A percentile compares a stretch with the other conserved stretches of the same genome.
Evolutionary conservation across 2,888 invertebrate species (phyloP).

Genomic region (Chymomyza caudatula): DNA sequence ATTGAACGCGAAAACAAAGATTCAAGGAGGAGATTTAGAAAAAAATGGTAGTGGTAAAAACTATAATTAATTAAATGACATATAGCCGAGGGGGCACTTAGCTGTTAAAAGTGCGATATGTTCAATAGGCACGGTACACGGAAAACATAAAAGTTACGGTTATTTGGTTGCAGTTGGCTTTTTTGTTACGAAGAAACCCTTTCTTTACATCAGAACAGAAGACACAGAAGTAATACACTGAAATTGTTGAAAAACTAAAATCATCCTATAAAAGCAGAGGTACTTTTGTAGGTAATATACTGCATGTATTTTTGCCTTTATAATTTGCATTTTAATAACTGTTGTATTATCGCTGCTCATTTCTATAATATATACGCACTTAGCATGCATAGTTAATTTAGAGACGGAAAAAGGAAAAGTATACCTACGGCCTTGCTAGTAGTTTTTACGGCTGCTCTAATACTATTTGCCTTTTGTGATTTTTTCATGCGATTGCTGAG

Average conservation of each 20-base stretch:
- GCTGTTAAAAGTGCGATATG: background rate
- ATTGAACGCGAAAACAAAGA: slow-evolving; percentile 7
- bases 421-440: background rate
- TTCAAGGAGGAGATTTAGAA: background rate
- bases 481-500: slow-evolving; percentile 42
- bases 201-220: too few species aligned
- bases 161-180: too few species aligned
- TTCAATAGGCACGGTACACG: slow-evolving; percentile 3
- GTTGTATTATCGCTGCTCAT: slow-evolving; percentile 11
- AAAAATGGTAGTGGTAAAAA: slow-evolving; percentile 2
- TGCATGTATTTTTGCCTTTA: background rate
- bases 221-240: background rate
- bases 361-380: slow-evolving; percentile 43
- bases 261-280: too few species aligned
- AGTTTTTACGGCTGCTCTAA: background rate
- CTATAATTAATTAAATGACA: slow-evolving; percentile 33
- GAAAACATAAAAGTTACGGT: too few species aligned
- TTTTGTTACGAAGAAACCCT: background rate
- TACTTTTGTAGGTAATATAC: too few species aligned
- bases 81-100: slow-evolving; percentile 15
- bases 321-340: slow-evolving; percentile 17
- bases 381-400: slow-evolving; percentile 72
- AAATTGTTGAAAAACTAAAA: background rate
- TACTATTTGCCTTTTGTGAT: slow-evolving; percentile 36
- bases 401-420: slow-evolving; percentile 19